A percentile compares a stretch with the other conserved stretches of the same genome.
These are phyloP conservation scores for Gadus chalcogrammus DNA, from an alignment of 2,113 vertebrate genomes.

Conservation along the genomic window DNA sequence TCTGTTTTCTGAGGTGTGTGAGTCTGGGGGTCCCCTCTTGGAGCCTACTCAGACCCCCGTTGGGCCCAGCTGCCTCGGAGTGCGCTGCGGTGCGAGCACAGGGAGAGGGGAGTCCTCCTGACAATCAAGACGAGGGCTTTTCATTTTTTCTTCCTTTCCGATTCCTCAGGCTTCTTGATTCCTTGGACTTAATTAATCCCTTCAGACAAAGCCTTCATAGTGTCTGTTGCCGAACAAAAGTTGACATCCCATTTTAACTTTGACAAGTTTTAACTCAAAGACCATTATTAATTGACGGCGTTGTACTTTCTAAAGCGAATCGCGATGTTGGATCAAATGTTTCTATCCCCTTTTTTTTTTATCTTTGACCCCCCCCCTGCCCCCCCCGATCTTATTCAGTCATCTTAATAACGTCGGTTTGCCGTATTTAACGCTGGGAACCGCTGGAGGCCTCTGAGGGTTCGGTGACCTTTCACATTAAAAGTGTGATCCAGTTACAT, in stretches of 20 bases:
- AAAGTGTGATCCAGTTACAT: slow-evolving; percentile 68
- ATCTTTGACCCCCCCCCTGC: neutral
- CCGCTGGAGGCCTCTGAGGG: slow-evolving; percentile 57
- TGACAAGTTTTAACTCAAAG: slow-evolving; percentile 33
- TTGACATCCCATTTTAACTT: slow-evolving; percentile 49
- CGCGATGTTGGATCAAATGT: no score
- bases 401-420: slow-evolving; percentile 43
- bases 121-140: slow-evolving; percentile 24
- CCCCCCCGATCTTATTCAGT: slow-evolving; percentile 37
- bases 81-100: slow-evolving; percentile 8
- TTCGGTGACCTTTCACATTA: slow-evolving; percentile 76
- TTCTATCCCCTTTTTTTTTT: neutral
- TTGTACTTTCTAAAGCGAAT: no score
- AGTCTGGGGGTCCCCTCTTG: slow-evolving; percentile 29
- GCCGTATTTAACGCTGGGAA: slow-evolving; percentile 34
- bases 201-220: slow-evolving; percentile 7
- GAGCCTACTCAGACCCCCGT: neutral
- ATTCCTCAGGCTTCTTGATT: slow-evolving; percentile 49
- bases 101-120: slow-evolving; percentile 39
- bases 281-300: no score
- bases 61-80: slow-evolving; percentile 41
- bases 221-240: slow-evolving; percentile 48
- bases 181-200: slow-evolving; percentile 64
- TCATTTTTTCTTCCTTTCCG: no score
- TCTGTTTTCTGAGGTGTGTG: slow-evolving; percentile 43